Evolutionary conservation across 2,113 vertebrate genomes (phyloP), one percentile per base, ranked within the genome.

Genomic region (Psittacula cyanocephala): DNA sequence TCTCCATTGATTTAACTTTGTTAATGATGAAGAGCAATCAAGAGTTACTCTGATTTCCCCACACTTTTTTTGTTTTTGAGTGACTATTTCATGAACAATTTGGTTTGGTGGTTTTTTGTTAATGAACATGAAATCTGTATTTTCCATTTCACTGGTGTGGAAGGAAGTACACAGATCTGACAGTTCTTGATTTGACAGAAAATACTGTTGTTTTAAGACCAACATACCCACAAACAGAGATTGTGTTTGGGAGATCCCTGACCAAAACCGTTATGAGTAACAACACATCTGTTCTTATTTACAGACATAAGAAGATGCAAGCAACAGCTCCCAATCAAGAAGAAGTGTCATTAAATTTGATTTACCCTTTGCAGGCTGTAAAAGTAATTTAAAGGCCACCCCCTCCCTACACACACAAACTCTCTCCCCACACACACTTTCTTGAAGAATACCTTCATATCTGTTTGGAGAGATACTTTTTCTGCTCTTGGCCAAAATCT

Each of bases 201-300:
- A 92, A 95, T 37, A 74, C 13, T 76, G 14, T 59, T 59, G 31
- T 82, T 89, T 91, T 82, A 52, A 76, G 85, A 93, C 77, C 84
- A 79, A 62, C 69, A 63, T 31, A 79, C 52, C 14, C 90, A 91
- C 72, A 92, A 65, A 94, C 88, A 80, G 77, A 59, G 70, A 90
- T 69, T 65, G 31, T 62, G 68, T 89, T 91, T 72, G 81, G 92
- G 94, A 97, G 97, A 97, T 85, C 82, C 88, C 89, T 93, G 88
- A 97, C 96, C 95, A 95, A 96, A 96, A 95, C 59, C 1, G 3
- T 81, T 70, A 88, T 43, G 70, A 96, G 57, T 89, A 91, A 91
- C 52, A 88, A 57, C 89, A 91, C 92, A 97, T 96, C 96, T 97
- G 96, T 89, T 97, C 94, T 97, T 97, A 97, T 95, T 97, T 97